Evolutionary conservation across 2,113 vertebrate species (phyloP), one percentile per base, ranked within the genome.

Genomic region (Tetrax tetrax): DNA sequence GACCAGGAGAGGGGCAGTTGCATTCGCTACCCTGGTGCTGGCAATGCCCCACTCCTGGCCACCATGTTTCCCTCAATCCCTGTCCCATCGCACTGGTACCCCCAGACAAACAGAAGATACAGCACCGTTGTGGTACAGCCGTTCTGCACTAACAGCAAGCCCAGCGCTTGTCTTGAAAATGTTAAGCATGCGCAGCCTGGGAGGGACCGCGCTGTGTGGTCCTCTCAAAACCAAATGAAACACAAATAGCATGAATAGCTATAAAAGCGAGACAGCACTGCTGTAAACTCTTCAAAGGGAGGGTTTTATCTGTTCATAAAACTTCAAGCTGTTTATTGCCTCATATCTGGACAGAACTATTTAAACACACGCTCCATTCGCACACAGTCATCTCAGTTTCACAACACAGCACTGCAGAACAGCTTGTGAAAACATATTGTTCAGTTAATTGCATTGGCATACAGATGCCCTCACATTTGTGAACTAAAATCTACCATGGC

Each of bases 381-480:
- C 65, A 89, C 70, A 74, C 80, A 95, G 86, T 81, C 86, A 41
- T 90, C 95, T 93, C 92, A 50, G 88, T 96, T 95, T 95, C 95
- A 91, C 86, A 96, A 95, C 89, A 91, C 90, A 92, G 83, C 41
- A 2, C 2, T 71, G 72, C 89, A 91, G 94, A 96, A 96, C 96
- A 97, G 95, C 86, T 97, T 97, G 95, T 68, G 89, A 91, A 96
- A 96, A 92, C 96, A 96, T 96, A 95, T 94, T 96, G 96, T 92
- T 95, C 83, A 57, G 89, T 76, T 96, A 96, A 96, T 95, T 96
- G 91, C 81, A 77, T 43, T 96, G 96, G 95, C 95, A 95, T 85
- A 85, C 90, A 91, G 83, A 89, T 84, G 74, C 83, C 92, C 86
- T 91, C 78, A 31, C 53, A 85, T 87, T 89, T 87, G 53, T 82